Percentiles rank a stretch among this genome's conserved stretches.
These are phyloP conservation scores for Cephalopterus ornatus DNA, from an alignment of 2,113 vertebrate genomes.

Conservation along the genomic window DNA sequence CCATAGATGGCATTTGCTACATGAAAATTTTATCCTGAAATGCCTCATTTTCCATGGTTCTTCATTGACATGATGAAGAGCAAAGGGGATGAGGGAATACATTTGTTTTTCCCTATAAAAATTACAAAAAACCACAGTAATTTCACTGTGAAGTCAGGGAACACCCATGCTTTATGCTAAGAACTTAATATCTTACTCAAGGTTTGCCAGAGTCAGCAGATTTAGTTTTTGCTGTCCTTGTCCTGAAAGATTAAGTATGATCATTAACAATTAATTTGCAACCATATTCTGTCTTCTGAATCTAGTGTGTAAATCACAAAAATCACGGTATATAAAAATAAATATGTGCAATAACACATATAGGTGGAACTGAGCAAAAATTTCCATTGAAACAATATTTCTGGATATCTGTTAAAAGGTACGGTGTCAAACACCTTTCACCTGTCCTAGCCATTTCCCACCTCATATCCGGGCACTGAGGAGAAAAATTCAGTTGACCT, in stretches of 20 bases:
- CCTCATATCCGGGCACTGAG: neutral
- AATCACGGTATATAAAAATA: neutral
- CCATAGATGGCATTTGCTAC: neutral
- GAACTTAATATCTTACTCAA: neutral
- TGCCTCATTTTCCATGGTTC: neutral
- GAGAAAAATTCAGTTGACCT: neutral
- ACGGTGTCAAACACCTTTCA: neutral
- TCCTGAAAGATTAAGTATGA: neutral
- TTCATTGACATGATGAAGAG: neutral
- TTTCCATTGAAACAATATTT: neutral
- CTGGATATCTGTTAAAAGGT: neutral
- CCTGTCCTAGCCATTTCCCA: neutral
- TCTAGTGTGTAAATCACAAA: neutral
- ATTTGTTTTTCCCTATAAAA: neutral
- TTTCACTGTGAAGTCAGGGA: neutral
- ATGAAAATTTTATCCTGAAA: neutral
- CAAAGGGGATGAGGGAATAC: neutral
- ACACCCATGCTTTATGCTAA: neutral
- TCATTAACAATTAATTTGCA: neutral
- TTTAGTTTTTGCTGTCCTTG: neutral
- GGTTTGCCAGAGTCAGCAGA: neutral
- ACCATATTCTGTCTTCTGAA: neutral
- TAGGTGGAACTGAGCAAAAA: neutral
- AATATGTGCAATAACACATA: accelerated
- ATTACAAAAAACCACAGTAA: neutral